Percentiles rank a stretch among this genome's conserved stretches.
Conservation (phyloP, 2,888 invertebrate species). For the Cyrtodaria siliqua region DNA sequence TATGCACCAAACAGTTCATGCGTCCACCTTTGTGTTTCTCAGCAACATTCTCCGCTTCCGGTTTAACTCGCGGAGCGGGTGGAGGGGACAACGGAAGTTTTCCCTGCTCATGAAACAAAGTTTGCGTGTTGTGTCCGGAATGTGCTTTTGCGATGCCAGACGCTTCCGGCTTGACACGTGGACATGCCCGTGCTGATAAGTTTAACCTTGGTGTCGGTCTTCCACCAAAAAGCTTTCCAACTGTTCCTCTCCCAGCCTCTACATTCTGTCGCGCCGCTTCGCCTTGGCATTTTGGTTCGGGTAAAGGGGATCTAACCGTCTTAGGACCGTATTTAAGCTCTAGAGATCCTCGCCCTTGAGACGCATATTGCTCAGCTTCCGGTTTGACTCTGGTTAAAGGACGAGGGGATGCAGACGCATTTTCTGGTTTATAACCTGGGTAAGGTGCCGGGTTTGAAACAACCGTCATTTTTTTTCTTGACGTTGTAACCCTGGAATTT, state of each 20-base stretch:
- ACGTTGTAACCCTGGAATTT: too few species aligned
- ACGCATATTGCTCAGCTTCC: constrained; percentile 76
- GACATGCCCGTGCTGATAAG: constrained; percentile 45
- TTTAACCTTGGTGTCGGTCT: constrained; percentile 68
- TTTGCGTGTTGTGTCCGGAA: constrained; percentile 63
- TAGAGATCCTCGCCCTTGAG: constrained; percentile 73
- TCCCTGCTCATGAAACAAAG: constrained; percentile 68
- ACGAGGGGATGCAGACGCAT: constrained; percentile 65
- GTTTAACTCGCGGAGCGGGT: constrained; percentile 67
- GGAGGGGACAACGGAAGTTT: constrained; percentile 63
- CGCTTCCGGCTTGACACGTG: constrained; percentile 79
- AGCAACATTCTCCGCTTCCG: constrained; percentile 67
- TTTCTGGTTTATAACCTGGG: constrained; percentile 77
- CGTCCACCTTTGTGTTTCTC: constrained; percentile 69
- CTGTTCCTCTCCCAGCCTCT: constrained; percentile 72
- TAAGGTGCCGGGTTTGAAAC: constrained; percentile 61
- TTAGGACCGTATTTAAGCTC: constrained; percentile 66
- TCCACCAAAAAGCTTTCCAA: constrained; percentile 70
- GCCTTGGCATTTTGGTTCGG: constrained; percentile 73
- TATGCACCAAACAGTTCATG: constrained; percentile 74
- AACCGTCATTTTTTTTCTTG: too few species aligned
- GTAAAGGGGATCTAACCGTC: constrained; percentile 62
- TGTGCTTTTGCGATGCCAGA: constrained; percentile 69
- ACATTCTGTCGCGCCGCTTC: constrained; percentile 71
- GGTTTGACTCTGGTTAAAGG: constrained; percentile 75